Conservation (phyloP, 2,797 vertebrate species). For the Sebastes kiyomatsui region DNA sequence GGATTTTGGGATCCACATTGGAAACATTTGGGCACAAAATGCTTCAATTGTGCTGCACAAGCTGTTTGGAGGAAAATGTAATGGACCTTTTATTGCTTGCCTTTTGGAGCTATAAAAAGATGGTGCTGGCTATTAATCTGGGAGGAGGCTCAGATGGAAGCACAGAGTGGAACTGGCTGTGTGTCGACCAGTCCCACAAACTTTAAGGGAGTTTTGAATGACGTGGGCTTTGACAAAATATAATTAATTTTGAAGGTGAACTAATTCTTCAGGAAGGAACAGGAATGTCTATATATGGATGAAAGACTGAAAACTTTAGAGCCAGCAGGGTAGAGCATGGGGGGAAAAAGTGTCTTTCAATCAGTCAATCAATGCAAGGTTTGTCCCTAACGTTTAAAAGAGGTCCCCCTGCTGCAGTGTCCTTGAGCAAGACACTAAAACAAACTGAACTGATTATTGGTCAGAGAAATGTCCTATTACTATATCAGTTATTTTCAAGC, state of each 20-base stretch:
- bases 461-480: not conserved
- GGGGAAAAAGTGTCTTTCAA: not conserved
- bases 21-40: not conserved
- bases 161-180: not conserved
- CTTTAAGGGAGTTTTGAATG: not conserved
- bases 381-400: not conserved
- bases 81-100: not conserved
- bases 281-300: too few species aligned
- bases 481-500: not conserved
- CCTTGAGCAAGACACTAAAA: not conserved
- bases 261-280: not conserved
- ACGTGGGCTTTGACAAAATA: not conserved
- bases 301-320: too few species aligned
- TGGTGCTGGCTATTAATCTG: not conserved
- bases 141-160: not conserved
- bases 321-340: not conserved
- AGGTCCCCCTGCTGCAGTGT: not conserved
- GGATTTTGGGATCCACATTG: not conserved
- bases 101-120: not conserved
- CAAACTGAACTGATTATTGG: not conserved
- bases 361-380: not conserved
- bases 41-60: not conserved
- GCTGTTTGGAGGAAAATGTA: slow-evolving; percentile 2
- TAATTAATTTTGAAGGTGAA: not conserved
- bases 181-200: not conserved